Conservation (phyloP, 2,113 vertebrate genomes). For the Isichthys henryi region DNA sequence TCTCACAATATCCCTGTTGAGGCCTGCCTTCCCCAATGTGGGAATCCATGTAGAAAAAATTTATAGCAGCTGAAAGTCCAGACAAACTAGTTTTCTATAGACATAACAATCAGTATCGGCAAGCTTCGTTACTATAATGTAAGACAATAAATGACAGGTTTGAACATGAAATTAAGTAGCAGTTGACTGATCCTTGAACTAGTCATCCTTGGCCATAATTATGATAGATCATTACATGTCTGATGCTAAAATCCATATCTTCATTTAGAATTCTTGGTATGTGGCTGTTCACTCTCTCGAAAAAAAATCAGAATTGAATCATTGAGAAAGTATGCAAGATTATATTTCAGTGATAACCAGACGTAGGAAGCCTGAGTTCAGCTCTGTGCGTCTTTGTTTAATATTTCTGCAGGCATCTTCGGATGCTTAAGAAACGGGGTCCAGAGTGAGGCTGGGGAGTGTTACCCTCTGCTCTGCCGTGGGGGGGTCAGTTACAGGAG, state of each 20-base stretch:
- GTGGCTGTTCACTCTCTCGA: neutral
- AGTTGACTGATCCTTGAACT: neutral
- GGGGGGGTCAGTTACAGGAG: conserved; percentile 42
- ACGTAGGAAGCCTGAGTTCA: neutral
- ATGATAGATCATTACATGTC: neutral
- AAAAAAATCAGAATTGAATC: neutral
- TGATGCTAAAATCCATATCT: neutral
- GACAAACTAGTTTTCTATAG: neutral
- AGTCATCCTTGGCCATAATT: neutral
- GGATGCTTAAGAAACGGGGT: neutral
- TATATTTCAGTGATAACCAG: neutral
- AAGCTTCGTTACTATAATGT: neutral
- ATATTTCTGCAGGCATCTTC: neutral
- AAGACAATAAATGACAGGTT: neutral
- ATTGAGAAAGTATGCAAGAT: neutral
- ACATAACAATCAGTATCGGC: neutral
- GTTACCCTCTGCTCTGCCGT: conserved; percentile 54
- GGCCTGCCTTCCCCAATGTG: neutral
- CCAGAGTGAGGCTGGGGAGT: neutral
- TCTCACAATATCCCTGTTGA: neutral
- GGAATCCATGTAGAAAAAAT: neutral
- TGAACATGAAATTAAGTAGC: neutral
- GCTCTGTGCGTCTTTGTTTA: neutral
- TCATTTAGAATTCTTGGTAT: neutral
- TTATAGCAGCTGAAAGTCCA: neutral